These are phyloP conservation scores for Drosophila equinoxialis DNA, from an alignment of 1,140 invertebrate genomes.

Conservation along the genomic window DNA sequence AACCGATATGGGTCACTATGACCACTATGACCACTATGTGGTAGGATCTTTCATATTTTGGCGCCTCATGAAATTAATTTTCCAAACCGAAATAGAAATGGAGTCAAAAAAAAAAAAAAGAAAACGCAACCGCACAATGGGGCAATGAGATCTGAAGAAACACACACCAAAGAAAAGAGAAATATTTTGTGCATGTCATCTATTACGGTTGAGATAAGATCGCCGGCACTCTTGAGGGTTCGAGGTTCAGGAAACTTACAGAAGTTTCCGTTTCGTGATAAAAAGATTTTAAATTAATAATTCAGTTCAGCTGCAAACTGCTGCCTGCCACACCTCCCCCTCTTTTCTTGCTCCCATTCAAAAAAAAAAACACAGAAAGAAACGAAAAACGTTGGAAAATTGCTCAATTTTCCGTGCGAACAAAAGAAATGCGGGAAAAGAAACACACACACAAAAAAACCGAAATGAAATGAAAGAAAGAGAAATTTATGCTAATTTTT, in stretches of 20 bases:
- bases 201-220: constrained; percentile 58
- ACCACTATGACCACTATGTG: not conserved
- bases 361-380: not conserved
- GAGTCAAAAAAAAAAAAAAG: not conserved
- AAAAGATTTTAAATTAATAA: constrained; percentile 68
- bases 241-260: constrained; percentile 22
- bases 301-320: constrained; percentile 33
- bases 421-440: constrained; percentile 31
- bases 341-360: too few relatives aligned
- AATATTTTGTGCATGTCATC: constrained; percentile 44
- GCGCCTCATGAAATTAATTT: constrained; percentile 14
- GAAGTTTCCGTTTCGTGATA: constrained; percentile 62
- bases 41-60: not conserved
- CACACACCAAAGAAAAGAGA: not conserved
- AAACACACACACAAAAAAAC: constrained; percentile 13
- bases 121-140: not conserved
- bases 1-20: constrained; percentile 4
- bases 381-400: constrained; percentile 71
- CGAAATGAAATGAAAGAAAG: constrained; percentile 49
- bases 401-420: constrained; percentile 78
- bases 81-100: not conserved
- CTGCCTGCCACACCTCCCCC: not conserved
- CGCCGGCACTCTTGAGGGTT: constrained; percentile 1
- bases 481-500: constrained; percentile 79
- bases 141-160: not conserved